Percentiles rank a stretch among this genome's conserved stretches.
phyloP scores from a whole-genome alignment of 2,113 vertebrate genomes.

The Jacana jacana region DNA sequence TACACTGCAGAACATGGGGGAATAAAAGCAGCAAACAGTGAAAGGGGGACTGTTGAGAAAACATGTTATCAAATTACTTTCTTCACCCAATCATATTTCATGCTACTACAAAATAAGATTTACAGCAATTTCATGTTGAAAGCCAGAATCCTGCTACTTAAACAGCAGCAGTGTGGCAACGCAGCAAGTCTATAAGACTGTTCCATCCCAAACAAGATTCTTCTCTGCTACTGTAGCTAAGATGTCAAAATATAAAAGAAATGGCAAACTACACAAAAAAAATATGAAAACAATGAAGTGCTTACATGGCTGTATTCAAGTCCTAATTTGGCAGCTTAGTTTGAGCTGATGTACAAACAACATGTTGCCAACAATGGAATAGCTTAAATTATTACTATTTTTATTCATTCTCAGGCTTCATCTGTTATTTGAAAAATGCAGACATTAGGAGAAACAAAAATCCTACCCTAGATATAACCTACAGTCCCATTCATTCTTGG shows the following conservation, averaged over 20 bases:
- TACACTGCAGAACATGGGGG: neutral
- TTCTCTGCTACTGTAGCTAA: neutral
- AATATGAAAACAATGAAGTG: neutral
- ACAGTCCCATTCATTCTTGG: neutral
- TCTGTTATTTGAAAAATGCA: neutral
- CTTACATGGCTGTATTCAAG: neutral
- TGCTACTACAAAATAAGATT: conserved; percentile 63
- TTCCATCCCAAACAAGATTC: conserved; percentile 24
- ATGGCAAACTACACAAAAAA: neutral
- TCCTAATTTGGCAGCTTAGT: neutral
- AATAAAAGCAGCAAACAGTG: conserved; percentile 6
- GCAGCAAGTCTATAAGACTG: neutral
- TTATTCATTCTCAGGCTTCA: neutral
- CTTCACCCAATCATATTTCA: conserved; percentile 69
- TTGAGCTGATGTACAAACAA: neutral
- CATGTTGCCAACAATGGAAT: neutral
- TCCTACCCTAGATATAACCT: neutral
- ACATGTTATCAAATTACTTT: conserved; percentile 50
- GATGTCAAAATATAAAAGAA: conserved; percentile 44
- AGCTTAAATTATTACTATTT: neutral
- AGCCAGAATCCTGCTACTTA: conserved; percentile 50
- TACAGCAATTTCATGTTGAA: conserved; percentile 62
- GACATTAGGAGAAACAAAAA: neutral
- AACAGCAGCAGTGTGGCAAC: conserved; percentile 24
- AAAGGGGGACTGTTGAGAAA: conserved; percentile 3